Conservation (phyloP, 2,113 vertebrate species). For the Puma concolor region DNA sequence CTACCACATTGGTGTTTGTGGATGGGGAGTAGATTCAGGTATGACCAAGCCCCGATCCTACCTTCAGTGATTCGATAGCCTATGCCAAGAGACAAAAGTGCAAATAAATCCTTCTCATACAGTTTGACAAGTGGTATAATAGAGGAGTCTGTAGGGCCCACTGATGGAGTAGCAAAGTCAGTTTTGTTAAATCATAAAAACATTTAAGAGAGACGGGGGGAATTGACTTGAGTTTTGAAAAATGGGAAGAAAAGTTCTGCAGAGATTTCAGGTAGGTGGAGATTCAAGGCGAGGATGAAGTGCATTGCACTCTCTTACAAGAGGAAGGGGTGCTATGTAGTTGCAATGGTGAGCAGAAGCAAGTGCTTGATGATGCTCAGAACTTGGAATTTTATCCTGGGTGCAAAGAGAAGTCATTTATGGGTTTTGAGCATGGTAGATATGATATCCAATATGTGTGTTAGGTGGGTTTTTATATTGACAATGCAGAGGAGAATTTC, state of each 20-base stretch:
- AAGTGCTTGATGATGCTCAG: background rate
- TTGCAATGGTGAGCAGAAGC: background rate
- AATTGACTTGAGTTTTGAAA: background rate
- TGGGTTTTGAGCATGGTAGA: background rate
- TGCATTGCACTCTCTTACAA: no score
- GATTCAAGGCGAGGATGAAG: background rate
- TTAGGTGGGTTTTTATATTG: background rate
- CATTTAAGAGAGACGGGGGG: background rate
- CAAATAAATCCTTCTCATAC: background rate
- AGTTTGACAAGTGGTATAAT: background rate
- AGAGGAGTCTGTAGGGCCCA: background rate
- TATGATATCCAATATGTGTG: background rate
- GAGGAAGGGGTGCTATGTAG: background rate
- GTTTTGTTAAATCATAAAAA: background rate
- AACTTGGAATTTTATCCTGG: background rate
- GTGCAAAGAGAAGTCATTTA: background rate
- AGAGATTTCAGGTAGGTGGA: background rate
- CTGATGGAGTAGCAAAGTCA: background rate
- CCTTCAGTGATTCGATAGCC: background rate
- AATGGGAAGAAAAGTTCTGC: background rate
- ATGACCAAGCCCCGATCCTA: background rate
- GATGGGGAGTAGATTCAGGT: background rate
- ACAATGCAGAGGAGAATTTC: background rate
- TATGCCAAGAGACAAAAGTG: background rate
- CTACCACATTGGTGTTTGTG: background rate